Evolutionary conservation across 2,797 vertebrate species (phyloP), one percentile per base, ranked within the genome.

Genomic region (Helarctos malayanus): DNA sequence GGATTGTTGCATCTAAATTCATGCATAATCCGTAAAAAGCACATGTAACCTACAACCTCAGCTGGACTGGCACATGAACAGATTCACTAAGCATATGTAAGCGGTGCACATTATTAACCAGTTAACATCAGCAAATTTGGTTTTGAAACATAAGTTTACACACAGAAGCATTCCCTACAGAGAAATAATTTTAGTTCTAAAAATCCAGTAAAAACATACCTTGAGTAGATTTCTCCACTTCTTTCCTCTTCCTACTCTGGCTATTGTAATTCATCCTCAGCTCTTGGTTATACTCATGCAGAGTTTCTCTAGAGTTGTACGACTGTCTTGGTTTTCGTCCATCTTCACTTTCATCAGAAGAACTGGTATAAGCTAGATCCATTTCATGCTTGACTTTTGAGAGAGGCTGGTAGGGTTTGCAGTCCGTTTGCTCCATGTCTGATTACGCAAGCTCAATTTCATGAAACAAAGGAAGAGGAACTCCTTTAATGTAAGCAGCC

Each of bases 371-470:
- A 97, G 99, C 99, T 99, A 99, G 99, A 99, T 99, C 99, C 99
- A 99, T 99, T 98, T 99, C 99, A 98, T 99, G 99, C 94, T 99
- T 99, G 23, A 99, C 99, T 99, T 99, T 99, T 45, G 99, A 99
- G 98, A 99, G 98, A 35, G 99, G 99, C 98, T 99, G 99, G 98
- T 99, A 99, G 95, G 99, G 99, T 99, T 99, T 99, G 98, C 99
- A 99, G 99, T 99, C 99, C 99, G 99, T 99, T 99, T 99, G 99
- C 98, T 99, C 99, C 99, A 99, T 99, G 98, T 98, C 99, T 99
- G 97, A 97, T 96, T 96, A 97, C 98, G 98, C 69, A 98, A 98
- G 98, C 96, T 98, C 98, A 98, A 98, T 98, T 97, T 98, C 99
- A 99, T 99, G 99, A 99, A 99, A 99, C 98, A 78, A 96, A 98